Evolutionary conservation across 1,140 invertebrate genomes (phyloP), one percentile per base, ranked within the genome.

Genomic region (Drosophila orosa): DNA sequence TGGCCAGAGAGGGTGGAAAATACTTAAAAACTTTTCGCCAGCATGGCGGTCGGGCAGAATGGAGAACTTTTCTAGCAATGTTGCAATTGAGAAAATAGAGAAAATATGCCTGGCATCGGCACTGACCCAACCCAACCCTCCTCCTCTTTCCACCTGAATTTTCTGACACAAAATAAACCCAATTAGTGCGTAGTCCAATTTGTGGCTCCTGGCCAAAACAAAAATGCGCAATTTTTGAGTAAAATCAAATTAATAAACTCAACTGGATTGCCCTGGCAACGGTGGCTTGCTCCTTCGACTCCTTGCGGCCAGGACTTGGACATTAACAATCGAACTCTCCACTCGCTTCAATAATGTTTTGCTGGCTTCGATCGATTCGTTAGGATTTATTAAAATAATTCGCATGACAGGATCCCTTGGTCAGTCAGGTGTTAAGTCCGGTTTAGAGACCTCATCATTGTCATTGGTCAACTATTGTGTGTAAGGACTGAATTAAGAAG

Each of bases 1-100:
- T 10, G 1, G 47, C 10, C 12, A 2, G 8, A 9, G 15, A 10
- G 40, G 40, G 31, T 66, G 44, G 33, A 50, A 45, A 62, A 72
- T 86, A 65, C 69, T 78, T 87, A 68, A 78, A 74, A 82, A 82
- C 37, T 82, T 86, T 86, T 75, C 60, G 68, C 78, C 74, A 65
- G 65, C 67, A 25, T 25, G 33, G 65, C 67, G 67, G 61, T 62
- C 35, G 56, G 56, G 57, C 42, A 54, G 24, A 68, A 81, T 66
- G 55, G 73, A 82, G 79, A 86, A 82, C 61, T 86, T 86, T 60
- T 27, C 39, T 8, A 45, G 55, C 42, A 71, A 71, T 74, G 61
- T 67, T 76, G 37, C 73, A 66, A 33, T 67, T 19, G 44, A 50
- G 67, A 37, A 52, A 67, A 62, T 67, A 22, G 37, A 61, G 62